phyloP scores from a whole-genome alignment of 2,113 vertebrate species.

The Neoarius graeffei region DNA sequence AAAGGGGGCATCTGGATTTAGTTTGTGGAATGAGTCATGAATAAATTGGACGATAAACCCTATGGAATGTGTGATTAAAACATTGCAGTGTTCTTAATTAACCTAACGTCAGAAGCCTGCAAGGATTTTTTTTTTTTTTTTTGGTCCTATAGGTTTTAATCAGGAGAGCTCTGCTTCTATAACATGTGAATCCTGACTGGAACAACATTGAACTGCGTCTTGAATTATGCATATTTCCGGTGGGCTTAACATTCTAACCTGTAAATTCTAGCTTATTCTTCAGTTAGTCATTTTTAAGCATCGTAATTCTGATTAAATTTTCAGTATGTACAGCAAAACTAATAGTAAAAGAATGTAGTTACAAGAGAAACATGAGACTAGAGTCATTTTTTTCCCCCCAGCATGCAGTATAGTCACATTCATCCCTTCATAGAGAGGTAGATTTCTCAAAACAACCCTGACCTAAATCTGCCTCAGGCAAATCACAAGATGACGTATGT shows the following conservation, averaged over 20 bases:
- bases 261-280: background rate
- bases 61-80: constrained; percentile 44
- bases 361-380: background rate
- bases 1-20: constrained; percentile 43
- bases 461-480: background rate
- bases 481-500: constrained; percentile 14
- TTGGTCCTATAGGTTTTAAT: background rate
- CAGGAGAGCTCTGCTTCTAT: background rate
- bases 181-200: background rate
- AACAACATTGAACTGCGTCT: background rate
- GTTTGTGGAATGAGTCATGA: constrained; percentile 40
- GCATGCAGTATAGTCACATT: background rate
- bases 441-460: constrained; percentile 7
- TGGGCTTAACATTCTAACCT: background rate
- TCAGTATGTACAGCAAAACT: background rate
- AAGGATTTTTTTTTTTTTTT: background rate
- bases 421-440: background rate
- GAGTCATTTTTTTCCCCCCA: background rate
- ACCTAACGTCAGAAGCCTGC: background rate
- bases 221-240: background rate
- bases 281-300: background rate
- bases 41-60: constrained; percentile 34
- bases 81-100: constrained; percentile 27
- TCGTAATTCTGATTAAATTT: background rate
- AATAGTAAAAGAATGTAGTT: background rate